Evolutionary conservation across 1,140 invertebrate species (phyloP).

Genomic region (Apis florea): DNA sequence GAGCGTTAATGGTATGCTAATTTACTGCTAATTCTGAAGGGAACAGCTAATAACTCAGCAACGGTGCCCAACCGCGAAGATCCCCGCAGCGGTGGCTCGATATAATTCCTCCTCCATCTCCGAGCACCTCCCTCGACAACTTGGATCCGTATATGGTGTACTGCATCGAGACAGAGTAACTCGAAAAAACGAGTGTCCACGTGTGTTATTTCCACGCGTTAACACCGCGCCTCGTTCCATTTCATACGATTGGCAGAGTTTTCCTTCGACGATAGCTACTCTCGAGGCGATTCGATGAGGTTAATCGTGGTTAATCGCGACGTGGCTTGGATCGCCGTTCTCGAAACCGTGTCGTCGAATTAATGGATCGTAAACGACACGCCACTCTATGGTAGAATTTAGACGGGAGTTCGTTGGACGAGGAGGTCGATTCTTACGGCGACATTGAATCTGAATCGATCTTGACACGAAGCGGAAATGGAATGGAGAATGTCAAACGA

Average conservation of each 20-base stretch:
- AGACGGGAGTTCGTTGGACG: no score
- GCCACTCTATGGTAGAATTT: background rate
- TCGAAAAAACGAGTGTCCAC: no score
- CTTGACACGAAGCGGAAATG: no score
- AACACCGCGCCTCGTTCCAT: no score
- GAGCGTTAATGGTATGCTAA: constrained; percentile 68
- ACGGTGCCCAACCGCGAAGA: constrained; percentile 39
- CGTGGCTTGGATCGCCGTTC: background rate
- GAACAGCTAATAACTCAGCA: constrained; percentile 69
- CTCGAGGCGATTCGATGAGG: background rate
- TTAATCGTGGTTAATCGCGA: background rate
- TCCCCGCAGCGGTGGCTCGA: constrained; percentile 6
- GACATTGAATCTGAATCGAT: no score
- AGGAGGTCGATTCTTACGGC: no score
- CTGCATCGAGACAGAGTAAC: no score
- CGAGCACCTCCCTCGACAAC: no score
- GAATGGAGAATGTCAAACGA: no score
- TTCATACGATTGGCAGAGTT: no score
- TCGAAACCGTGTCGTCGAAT: constrained; percentile 12
- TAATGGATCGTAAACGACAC: background rate
- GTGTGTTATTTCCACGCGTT: constrained; percentile 22
- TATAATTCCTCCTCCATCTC: constrained; percentile 37
- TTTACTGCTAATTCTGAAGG: constrained; percentile 67
- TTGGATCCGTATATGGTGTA: background rate
- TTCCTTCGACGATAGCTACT: background rate